phyloP scores from a whole-genome alignment of 2,113 vertebrate species.

The Smithornis capensis region DNA sequence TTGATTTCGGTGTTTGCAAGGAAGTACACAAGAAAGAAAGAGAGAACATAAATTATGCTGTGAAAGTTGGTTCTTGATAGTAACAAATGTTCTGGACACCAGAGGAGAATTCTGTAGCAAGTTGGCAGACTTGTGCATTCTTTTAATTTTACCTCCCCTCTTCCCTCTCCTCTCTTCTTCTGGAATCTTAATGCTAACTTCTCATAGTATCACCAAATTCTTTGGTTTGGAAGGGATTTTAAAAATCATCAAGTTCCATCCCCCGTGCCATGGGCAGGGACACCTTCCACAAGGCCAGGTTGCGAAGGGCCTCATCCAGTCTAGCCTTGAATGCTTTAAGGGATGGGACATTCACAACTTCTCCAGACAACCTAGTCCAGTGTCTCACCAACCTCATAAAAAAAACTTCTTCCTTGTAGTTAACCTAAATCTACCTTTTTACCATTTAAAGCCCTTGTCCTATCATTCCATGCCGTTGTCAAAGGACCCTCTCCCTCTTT shows the following conservation, averaged over 20 bases:
- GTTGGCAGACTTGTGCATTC: neutral
- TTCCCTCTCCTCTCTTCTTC: no score
- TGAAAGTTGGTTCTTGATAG: neutral
- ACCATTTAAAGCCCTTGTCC: neutral
- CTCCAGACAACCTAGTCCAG: neutral
- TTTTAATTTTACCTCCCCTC: neutral
- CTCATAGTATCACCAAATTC: neutral
- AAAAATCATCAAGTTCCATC: neutral
- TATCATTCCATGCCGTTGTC: neutral
- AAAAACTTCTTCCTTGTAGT: neutral
- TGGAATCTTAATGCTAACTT: neutral
- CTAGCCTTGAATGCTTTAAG: neutral
- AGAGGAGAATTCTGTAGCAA: neutral
- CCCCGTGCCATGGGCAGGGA: neutral
- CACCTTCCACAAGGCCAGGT: neutral
- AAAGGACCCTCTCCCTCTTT: neutral
- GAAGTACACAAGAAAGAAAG: neutral
- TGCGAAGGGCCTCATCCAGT: neutral
- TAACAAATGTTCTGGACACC: neutral
- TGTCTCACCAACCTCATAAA: neutral
- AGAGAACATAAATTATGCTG: neutral
- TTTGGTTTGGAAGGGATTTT: neutral
- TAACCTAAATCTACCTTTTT: neutral
- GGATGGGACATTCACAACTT: neutral
- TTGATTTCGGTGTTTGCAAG: neutral